Conservation (phyloP, 92 coral and sea anemone genomes). For the Hydrozoanthus gracilis region DNA sequence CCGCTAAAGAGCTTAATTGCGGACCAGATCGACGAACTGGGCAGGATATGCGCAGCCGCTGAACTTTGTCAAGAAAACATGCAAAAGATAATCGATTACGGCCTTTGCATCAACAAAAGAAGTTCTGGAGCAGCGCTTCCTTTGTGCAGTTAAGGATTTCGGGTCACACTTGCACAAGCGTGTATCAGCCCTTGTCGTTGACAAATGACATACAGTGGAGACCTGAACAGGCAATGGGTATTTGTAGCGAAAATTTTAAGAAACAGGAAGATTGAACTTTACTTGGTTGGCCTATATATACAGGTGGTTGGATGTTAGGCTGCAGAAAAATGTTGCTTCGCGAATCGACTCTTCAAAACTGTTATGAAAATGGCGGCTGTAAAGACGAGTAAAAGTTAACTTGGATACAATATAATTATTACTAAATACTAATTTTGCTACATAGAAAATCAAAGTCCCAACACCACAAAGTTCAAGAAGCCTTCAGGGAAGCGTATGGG, state of each 20-base stretch:
- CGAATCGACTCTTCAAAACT: background rate
- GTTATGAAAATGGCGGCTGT: background rate
- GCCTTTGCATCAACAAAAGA: background rate
- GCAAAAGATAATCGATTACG: background rate
- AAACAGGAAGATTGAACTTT: no score
- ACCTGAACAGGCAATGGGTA: conserved; percentile 21
- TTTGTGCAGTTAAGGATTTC: conserved; percentile 1
- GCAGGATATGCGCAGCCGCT: conserved; percentile 20
- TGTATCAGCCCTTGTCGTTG: no score
- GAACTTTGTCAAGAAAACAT: background rate
- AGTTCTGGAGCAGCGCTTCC: conserved; percentile 23
- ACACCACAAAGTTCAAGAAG: background rate
- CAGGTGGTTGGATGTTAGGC: background rate
- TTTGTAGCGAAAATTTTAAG: background rate
- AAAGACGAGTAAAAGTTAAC: background rate
- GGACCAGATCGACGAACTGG: conserved; percentile 27
- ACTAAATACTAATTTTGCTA: background rate
- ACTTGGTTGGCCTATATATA: background rate
- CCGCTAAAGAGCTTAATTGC: no score
- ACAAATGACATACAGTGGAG: conserved; percentile 1
- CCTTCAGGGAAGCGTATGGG: conserved; percentile 28
- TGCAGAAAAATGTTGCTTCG: background rate
- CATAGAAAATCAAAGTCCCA: background rate
- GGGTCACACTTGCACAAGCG: no score
- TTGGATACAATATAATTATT: no score